Base-by-base conservation (phyloP, 2,113 vertebrate species). In the Jaculus jaculus region DNA sequence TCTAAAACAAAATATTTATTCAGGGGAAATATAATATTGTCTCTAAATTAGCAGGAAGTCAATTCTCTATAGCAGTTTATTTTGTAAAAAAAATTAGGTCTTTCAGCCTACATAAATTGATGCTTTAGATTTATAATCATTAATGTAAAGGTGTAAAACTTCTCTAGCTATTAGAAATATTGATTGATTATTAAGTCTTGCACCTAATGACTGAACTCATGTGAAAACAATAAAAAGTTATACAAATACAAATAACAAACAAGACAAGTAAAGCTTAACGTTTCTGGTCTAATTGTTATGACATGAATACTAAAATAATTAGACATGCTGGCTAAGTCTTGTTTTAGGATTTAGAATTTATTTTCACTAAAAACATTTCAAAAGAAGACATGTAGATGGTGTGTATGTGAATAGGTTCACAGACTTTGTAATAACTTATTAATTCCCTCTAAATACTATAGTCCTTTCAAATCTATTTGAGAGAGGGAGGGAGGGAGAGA, bases 151-250 rank as follows among this genome's bases (percentile, higher is more conserved):
- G 74, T 84, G 32, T 63, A 84, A 30, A 84, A 84, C 47, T 13
- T 87, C 80, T 83, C 42, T 39, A 96, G 58, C 65, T 93, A 84
- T 82, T 92, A 37, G 80, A 91, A 93, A 95, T 93, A 90, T 86
- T 90, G 93, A 90, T 89, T 89, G 95, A 92, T 93, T 75, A 54
- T 95, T 96, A 89, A 90, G 65, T 85, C 77, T 42, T 95, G 21
- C 28, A 34, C 94, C 18, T n/a, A 37, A 81, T 97, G 96, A 96
- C 86, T 96, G 63, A 74, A 95, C 23, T 94, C 26, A 10, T 26
- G 51, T 84, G 4, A 21, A 60, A 72, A 95, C 96, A 74, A 84
- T 72, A 94, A 96, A 97, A 92, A 54, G 65, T 26, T 93, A 89
- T 58, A 74, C 84, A 84, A 90, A 72, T 83, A 65, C 32, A 90